Evolutionary conservation across 2,797 vertebrate species (phyloP), one percentile per base, ranked within the genome.

Genomic region (Sebastes iracundus): DNA sequence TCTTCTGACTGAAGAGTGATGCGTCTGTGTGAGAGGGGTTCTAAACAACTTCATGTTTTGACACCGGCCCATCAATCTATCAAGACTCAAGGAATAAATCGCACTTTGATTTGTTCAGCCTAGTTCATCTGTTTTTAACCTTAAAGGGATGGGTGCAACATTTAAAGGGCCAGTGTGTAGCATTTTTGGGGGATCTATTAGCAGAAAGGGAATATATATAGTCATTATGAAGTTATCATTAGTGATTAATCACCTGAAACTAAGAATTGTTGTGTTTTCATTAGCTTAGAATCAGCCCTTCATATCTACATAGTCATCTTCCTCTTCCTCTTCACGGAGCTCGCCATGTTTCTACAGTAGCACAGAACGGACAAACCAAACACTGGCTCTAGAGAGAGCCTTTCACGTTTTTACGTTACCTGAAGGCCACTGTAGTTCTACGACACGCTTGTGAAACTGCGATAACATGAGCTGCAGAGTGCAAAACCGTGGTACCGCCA

Each of bases 1-100:
- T 84, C 88, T 59, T 72, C 58, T 60, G 84, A 89, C 85, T 86
- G 80, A 75, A 79, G 76, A 55, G 71, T 60, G 69, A 82, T 60
- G 77, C 16, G 78, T 46, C 64, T 67, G 78, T 46, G 81, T 66
- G 84, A 87, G 73, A 64, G 25, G 76, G 80, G 82, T 83, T 90
- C 79, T 65, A 72, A 86, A 81, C 69, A 69, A 67, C 81, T 72
- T 49, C 33, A 42, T n/a, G 2, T 32, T 32, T 56, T 7, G 33
- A 78, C 56, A 60, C 22, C 1, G 27, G 66, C 75, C 55, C 27
- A 64, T 87, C 75, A 77, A 46, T 82, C 80, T 28, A 49, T 75
- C 63, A 56, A 69, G 28, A 58, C 56, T 20, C 74, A 28, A 74
- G 79, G 77, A 87, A 91, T 86, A 87, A 82, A 88, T 87, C 25